These are phyloP conservation scores for Xestoiulus laeticollis DNA, from an alignment of 2,888 invertebrate species.

Conservation along the genomic window DNA sequence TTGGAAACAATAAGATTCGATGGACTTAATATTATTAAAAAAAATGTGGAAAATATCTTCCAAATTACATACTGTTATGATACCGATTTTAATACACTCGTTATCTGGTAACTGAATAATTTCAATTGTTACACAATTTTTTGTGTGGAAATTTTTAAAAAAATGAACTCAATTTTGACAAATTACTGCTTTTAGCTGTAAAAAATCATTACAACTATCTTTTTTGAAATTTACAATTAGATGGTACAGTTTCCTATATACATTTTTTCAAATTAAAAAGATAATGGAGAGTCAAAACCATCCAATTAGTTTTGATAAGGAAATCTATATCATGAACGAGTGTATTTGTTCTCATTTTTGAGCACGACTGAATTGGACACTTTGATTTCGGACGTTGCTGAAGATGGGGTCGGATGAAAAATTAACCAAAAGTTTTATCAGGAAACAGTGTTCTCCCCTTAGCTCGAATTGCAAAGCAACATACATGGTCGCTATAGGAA, in stretches of 20 bases:
- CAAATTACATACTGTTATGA: too few species aligned
- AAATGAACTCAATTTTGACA: too few species aligned
- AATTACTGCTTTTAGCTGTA: too few species aligned
- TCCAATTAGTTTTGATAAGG: not conserved
- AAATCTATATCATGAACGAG: not conserved
- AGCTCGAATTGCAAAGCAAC: not conserved
- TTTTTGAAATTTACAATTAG: too few species aligned
- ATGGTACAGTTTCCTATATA: not conserved
- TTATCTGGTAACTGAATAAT: too few species aligned
- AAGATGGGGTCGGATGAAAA: conserved; percentile 4
- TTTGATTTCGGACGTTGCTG: not conserved
- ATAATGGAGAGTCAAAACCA: not conserved
- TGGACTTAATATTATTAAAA: too few species aligned
- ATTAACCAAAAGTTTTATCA: conserved; percentile 13
- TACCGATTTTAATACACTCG: too few species aligned
- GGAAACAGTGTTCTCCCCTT: conserved; percentile 23
- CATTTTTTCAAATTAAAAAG: not conserved
- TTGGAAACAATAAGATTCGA: too few species aligned
- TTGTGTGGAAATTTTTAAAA: too few species aligned
- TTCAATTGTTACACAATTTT: too few species aligned
- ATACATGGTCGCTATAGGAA: not conserved
- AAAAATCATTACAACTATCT: too few species aligned
- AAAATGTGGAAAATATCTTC: too few species aligned
- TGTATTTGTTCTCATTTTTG: not conserved
- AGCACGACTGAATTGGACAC: not conserved